Evolutionary conservation across 2,888 invertebrate species (phyloP).

Genomic region (Diaperis boleti): DNA sequence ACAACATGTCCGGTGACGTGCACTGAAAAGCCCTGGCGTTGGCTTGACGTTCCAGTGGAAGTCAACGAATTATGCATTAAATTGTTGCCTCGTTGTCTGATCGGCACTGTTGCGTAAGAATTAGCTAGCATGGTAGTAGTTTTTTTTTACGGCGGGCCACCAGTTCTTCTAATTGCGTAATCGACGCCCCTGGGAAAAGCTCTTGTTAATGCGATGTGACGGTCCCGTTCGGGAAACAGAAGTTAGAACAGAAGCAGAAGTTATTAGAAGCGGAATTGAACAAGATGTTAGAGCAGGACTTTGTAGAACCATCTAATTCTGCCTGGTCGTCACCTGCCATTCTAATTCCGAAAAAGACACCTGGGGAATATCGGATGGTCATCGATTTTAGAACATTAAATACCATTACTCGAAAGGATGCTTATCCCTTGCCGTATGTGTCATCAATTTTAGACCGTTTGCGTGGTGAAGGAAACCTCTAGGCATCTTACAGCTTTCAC

Average conservation of each 20-base stretch:
- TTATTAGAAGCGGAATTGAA: constrained; percentile 51
- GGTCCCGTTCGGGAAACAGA: too few relatives aligned
- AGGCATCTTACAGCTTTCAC: constrained; percentile 54
- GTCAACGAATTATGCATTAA: too few relatives aligned
- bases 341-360: constrained; percentile 51
- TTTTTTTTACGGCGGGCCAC: too few relatives aligned
- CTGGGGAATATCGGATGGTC: constrained; percentile 52
- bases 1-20: too few relatives aligned
- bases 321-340: constrained; percentile 52
- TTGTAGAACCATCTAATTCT: constrained; percentile 52
- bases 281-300: constrained; percentile 52
- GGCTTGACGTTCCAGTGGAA: too few relatives aligned
- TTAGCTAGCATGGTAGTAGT: too few relatives aligned
- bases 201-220: too few relatives aligned
- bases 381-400: constrained; percentile 56
- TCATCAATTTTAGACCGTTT: constrained; percentile 53
- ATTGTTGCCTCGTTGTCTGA: too few relatives aligned
- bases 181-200: too few relatives aligned
- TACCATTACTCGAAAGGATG: constrained; percentile 51
- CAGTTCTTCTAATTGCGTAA: too few relatives aligned
- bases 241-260: constrained; percentile 37
- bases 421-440: constrained; percentile 55
- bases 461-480: constrained; percentile 45
- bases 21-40: too few relatives aligned
- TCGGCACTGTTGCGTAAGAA: too few relatives aligned